These are phyloP conservation scores for Gobio occitaniae DNA, from an alignment of 2,797 vertebrate species.

Conservation along the genomic window DNA sequence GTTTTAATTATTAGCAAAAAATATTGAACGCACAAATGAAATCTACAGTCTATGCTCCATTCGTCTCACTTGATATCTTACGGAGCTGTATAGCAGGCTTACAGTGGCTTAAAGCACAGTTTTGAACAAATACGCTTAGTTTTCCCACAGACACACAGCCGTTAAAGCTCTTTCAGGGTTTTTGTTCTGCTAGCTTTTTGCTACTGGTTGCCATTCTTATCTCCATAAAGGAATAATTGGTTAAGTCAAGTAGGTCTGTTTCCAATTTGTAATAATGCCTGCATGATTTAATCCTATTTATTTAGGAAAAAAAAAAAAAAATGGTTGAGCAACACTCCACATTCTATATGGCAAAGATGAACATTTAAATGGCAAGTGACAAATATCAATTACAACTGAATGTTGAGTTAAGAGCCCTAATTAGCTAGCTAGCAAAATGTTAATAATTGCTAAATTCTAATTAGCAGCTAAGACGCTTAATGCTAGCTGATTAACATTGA, in stretches of 20 bases:
- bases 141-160: constrained; percentile 49
- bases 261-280: constrained; percentile 9
- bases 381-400: not conserved
- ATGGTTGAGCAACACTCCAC: not conserved
- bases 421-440: constrained; percentile 17
- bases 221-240: constrained; percentile 26
- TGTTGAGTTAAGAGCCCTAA: constrained; percentile 3
- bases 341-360: not conserved
- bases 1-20: constrained; percentile 53
- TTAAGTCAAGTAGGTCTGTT: constrained; percentile 4
- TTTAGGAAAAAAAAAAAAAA: not conserved
- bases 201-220: constrained; percentile 11
- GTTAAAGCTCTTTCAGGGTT: constrained; percentile 33
- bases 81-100: constrained; percentile 33
- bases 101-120: constrained; percentile 28
- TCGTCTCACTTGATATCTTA: constrained; percentile 27
- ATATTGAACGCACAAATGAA: constrained; percentile 60
- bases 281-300: not conserved
- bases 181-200: constrained; percentile 42
- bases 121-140: constrained; percentile 54
- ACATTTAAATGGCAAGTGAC: not conserved
- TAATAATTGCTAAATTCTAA: constrained; percentile 15
- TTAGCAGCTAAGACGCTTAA: constrained; percentile 11
- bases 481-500: constrained; percentile 14
- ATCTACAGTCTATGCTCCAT: not conserved